Percentiles rank a stretch among this genome's conserved stretches.
Conservation (phyloP, 1,140 invertebrate species). For the Vanessa atalanta region DNA sequence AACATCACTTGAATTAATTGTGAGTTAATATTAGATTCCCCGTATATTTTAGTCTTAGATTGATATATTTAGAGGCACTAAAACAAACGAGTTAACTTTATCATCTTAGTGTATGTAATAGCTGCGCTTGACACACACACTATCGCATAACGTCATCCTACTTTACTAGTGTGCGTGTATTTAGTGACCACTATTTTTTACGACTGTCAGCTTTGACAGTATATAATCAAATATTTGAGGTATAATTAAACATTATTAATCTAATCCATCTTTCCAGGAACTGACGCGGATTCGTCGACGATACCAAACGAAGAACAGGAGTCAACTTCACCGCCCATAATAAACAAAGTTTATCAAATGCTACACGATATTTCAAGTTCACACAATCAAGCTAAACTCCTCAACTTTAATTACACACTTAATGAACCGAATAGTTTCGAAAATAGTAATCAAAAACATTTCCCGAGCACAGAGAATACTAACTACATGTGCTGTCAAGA, state of each 20-base stretch:
- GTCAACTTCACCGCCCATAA: conserved; percentile 53
- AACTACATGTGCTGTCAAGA: conserved; percentile 51
- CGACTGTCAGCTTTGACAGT: too few species aligned
- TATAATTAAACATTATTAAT: neutral
- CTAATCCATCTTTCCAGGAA: conserved; percentile 46
- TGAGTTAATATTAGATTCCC: too few species aligned
- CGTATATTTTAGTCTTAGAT: too few species aligned
- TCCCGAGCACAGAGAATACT: conserved; percentile 41
- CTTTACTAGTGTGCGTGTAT: too few species aligned
- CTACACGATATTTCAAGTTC: conserved; percentile 52
- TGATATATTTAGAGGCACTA: too few species aligned
- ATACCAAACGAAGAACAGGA: conserved; percentile 51
- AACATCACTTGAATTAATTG: too few species aligned
- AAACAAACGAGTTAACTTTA: too few species aligned
- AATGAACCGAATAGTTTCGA: conserved; percentile 51
- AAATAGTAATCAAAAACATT: conserved; percentile 45
- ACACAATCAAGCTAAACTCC: conserved; percentile 33
- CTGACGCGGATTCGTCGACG: conserved; percentile 61
- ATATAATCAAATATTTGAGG: too few species aligned
- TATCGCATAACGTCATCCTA: too few species aligned
- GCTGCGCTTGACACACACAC: too few species aligned
- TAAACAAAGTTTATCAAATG: conserved; percentile 73
- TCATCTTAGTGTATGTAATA: too few species aligned
- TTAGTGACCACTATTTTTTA: too few species aligned
- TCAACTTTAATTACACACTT: conserved; percentile 36